Percentiles rank a stretch among this genome's conserved stretches.
These are phyloP conservation scores for Melanostoma mellinum DNA, from an alignment of 2,888 invertebrate species.

Conservation along the genomic window DNA sequence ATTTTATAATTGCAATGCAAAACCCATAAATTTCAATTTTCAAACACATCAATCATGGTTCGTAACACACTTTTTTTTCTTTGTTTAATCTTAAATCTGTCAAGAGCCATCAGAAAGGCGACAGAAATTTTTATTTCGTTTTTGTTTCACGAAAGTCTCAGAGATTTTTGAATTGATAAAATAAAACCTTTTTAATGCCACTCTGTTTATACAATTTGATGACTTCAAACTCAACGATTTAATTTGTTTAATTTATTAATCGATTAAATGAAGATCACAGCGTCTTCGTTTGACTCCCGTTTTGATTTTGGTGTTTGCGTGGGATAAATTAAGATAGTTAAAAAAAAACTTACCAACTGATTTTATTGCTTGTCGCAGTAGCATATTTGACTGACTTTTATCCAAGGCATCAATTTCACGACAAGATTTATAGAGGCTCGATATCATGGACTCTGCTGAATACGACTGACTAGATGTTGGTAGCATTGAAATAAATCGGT, in stretches of 20 bases:
- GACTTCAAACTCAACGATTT: conserved; percentile 5
- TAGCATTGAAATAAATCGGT: conserved; percentile 80
- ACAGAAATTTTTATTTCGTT: too few species aligned
- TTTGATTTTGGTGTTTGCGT: neutral
- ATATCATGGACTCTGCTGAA: conserved; percentile 80
- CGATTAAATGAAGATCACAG: conserved; percentile 19
- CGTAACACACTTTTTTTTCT: too few species aligned
- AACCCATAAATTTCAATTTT: too few species aligned
- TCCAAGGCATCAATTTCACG: conserved; percentile 80
- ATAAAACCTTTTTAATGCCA: neutral
- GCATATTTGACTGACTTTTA: conserved; percentile 79
- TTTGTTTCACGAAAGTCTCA: too few species aligned
- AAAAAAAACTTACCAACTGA: conserved; percentile 78
- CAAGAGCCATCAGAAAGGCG: too few species aligned
- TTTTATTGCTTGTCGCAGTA: conserved; percentile 79
- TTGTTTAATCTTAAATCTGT: too few species aligned
- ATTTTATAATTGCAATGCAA: too few species aligned
- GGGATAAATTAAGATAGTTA: neutral
- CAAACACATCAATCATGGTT: too few species aligned
- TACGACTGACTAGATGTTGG: conserved; percentile 78
- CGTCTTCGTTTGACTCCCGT: conserved; percentile 3
- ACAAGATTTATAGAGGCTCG: conserved; percentile 79
- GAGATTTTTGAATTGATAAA: conserved; percentile 5
- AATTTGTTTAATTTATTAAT: conserved; percentile 12
- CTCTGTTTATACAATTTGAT: conserved; percentile 5